Percentiles rank a stretch among this genome's conserved stretches.
These are phyloP conservation scores for Paramisgurnus dabryanus DNA, from an alignment of 2,113 vertebrate species.

Conservation along the genomic window DNA sequence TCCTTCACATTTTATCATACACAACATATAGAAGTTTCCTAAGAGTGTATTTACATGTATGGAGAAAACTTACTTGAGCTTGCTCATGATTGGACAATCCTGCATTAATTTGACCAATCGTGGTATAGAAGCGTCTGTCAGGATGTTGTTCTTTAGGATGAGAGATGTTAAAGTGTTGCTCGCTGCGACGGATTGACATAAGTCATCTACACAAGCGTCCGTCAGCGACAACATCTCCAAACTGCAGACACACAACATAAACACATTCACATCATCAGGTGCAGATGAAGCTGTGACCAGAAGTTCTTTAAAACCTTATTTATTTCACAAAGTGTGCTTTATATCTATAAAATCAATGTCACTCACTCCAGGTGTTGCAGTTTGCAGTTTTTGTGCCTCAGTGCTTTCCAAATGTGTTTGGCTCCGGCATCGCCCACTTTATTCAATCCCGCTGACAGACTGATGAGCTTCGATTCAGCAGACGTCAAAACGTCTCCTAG, in stretches of 20 bases:
- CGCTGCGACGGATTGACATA: conserved; percentile 64
- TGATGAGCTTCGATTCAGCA: conserved; percentile 57
- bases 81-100: conserved; percentile 58
- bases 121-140: conserved; percentile 65
- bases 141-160: conserved; percentile 67
- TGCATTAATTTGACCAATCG: conserved; percentile 60
- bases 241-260: conserved; percentile 25
- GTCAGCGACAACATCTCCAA: conserved; percentile 69
- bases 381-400: conserved; percentile 63
- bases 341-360: background rate
- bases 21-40: background rate
- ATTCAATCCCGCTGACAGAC: conserved; percentile 62
- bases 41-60: background rate
- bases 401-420: conserved; percentile 66
- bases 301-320: no score
- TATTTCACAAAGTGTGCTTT: no score
- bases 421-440: conserved; percentile 63
- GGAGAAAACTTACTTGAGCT: conserved; percentile 62
- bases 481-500: conserved; percentile 62
- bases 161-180: conserved; percentile 63
- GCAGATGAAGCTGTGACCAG: background rate
- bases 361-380: conserved; percentile 73
- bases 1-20: background rate
- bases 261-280: background rate
- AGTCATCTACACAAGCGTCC: conserved; percentile 62